Base-by-base conservation (phyloP, 2,797 vertebrate species). In the Corythornis leucogaster region DNA sequence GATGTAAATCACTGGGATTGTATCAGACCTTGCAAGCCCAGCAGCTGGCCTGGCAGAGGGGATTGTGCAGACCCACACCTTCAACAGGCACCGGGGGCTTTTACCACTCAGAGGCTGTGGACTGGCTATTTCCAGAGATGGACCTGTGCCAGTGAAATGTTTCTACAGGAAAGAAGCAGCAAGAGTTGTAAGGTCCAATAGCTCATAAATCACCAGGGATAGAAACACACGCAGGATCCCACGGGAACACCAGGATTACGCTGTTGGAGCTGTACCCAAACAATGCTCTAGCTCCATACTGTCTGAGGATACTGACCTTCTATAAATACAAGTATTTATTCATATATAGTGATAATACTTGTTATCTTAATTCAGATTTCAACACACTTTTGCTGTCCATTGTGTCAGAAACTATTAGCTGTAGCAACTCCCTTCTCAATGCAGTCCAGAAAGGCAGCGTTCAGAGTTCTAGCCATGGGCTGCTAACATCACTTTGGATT, bases 121-220 rank as follows among this genome's bases (percentile, higher is more conserved):
- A 48, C 35, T 66, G 76, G 64, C 62, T 93, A 48, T 76, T 55
- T 92, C 92, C 73, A 83, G 76, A 93, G 57, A 58, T 92, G 94
- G 93, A 89, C 42, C 40, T 2, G 1, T 80, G 92, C 90, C 96
- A 94, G 53, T 4, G 3, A 92, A 94, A 85, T 4, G 5, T 88
- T 95, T 62, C 88, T 91, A 57, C 73, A 88, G 85, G 83, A 94
- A 92, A 94, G 91, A 85, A 80, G 74, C 80, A 93, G 76, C 70
- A 51, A 88, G 87, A 93, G 48, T 90, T 95, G 94, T 94, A 89
- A 95, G 66, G 78, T 89, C 70, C 94, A 91, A 54, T 85, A 88
- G 89, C 68, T 93, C 61, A 85, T 96, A 94, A 94, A 94, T 92
- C 71, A 95, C 64, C 24, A 69, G 64, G 82, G 90, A 81, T 85